Evolutionary conservation across 2,888 invertebrate species (phyloP).

Genomic region (Chrysolina haemoptera): DNA sequence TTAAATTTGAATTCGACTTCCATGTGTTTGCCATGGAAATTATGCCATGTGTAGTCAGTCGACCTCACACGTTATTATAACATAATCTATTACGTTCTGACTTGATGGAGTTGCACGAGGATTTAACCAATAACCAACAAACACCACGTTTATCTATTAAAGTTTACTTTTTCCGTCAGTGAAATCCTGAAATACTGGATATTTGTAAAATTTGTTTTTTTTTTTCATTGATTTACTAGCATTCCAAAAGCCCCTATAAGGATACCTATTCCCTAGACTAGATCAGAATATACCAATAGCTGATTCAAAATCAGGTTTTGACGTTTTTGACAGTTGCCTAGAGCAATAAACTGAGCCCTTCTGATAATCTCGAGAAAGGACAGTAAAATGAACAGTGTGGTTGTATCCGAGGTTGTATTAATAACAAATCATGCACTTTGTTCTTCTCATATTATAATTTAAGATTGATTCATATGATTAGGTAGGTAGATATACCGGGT

Average conservation of each 20-base stretch:
- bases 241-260: background rate
- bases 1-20: constrained; percentile 9
- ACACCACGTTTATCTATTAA: background rate
- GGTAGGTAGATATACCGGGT: too few relatives aligned
- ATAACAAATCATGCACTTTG: too few relatives aligned
- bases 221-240: background rate
- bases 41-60: constrained; percentile 19
- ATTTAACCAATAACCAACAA: constrained; percentile 9
- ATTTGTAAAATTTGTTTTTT: background rate
- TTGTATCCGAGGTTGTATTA: too few relatives aligned
- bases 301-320: too few relatives aligned
- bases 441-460: too few relatives aligned
- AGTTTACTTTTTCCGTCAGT: background rate
- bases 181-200: background rate
- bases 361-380: too few relatives aligned
- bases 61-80: constrained; percentile 5
- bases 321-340: too few relatives aligned
- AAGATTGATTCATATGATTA: too few relatives aligned
- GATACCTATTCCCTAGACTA: too few relatives aligned
- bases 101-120: constrained; percentile 9
- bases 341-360: too few relatives aligned
- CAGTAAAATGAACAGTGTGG: too few relatives aligned
- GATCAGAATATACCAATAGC: too few relatives aligned
- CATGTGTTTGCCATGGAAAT: constrained; percentile 17
- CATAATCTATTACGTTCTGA: constrained; percentile 13